A percentile compares a stretch with the other conserved stretches of the same genome.
These are phyloP conservation scores for Coturnix japonica DNA, from an alignment of 2,113 vertebrate species.

Conservation along the genomic window DNA sequence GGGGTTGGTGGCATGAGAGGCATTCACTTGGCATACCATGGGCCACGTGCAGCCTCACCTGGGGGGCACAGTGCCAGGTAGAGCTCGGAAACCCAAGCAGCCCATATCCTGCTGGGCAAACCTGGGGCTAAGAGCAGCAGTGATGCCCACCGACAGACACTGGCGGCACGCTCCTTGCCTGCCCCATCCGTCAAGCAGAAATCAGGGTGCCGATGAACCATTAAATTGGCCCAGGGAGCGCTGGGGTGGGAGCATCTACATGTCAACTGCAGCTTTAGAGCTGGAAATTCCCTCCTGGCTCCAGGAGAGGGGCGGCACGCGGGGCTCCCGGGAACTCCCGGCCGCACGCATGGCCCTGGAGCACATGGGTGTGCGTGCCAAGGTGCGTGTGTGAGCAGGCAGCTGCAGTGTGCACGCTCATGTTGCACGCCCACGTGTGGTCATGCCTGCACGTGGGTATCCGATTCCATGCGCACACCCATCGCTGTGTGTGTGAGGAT, in stretches of 20 bases:
- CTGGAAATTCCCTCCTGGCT: slow-evolving; percentile 35
- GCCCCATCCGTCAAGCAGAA: rapidly evolving
- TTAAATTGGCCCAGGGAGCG: not conserved
- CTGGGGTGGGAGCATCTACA: not conserved
- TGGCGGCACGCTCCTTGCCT: rapidly evolving
- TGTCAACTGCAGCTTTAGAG: not conserved
- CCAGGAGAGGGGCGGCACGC: not conserved
- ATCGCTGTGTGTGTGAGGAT: rapidly evolving
- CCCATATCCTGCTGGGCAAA: slow-evolving; percentile 1
- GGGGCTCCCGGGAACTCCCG: not conserved
- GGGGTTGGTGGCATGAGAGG: slow-evolving; percentile 24
- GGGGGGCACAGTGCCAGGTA: not conserved
- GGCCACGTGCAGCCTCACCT: slow-evolving; percentile 40
- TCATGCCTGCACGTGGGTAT: rapidly evolving
- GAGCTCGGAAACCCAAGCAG: slow-evolving; percentile 13
- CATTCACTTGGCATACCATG: not conserved
- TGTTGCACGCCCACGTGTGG: not conserved
- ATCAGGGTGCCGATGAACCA: not conserved
- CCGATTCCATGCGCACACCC: not conserved
- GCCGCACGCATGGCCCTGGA: rapidly evolving
- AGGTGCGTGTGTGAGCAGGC: not conserved
- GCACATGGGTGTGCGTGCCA: not conserved
- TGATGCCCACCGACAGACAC: rapidly evolving
- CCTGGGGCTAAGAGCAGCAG: not conserved
- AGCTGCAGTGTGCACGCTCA: not conserved